Percentiles rank a stretch among this genome's conserved stretches.
phyloP scores from a whole-genome alignment of 2,797 vertebrate genomes.

The Fringilla coelebs region DNA sequence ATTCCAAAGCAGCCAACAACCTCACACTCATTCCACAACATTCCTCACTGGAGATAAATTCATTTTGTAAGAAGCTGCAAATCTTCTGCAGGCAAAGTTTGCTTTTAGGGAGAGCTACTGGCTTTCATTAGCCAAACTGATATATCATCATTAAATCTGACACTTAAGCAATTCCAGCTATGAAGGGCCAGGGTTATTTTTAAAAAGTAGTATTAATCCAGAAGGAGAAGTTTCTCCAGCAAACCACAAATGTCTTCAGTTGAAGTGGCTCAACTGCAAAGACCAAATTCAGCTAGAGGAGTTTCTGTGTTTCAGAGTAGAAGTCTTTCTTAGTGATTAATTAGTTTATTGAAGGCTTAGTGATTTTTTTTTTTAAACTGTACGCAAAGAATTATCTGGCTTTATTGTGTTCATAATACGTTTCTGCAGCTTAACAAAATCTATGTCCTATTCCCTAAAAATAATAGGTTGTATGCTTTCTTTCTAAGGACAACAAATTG shows the following conservation, averaged over 20 bases:
- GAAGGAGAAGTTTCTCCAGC: neutral
- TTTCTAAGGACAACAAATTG: conserved; percentile 3
- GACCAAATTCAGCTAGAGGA: neutral
- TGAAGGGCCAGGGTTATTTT: neutral
- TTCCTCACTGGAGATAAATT: neutral
- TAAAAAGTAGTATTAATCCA: neutral
- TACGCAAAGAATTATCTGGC: neutral
- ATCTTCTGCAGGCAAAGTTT: neutral
- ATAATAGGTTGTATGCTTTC: neutral
- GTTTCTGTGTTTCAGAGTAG: neutral
- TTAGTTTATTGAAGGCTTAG: neutral
- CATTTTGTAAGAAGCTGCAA: neutral
- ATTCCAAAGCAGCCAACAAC: neutral
- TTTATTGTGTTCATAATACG: neutral
- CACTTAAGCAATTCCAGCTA: neutral
- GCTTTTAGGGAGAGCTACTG: neutral
- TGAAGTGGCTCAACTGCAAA: neutral
- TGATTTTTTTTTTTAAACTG: neutral
- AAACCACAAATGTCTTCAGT: neutral
- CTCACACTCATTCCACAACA: neutral
- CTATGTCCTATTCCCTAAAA: neutral
- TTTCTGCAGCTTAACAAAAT: neutral
- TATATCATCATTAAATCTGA: neutral
- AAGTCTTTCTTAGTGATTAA: neutral
- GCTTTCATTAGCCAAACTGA: neutral